Conservation (phyloP, 2,797 vertebrate genomes). For the Neosilurus hyrtlii region DNA sequence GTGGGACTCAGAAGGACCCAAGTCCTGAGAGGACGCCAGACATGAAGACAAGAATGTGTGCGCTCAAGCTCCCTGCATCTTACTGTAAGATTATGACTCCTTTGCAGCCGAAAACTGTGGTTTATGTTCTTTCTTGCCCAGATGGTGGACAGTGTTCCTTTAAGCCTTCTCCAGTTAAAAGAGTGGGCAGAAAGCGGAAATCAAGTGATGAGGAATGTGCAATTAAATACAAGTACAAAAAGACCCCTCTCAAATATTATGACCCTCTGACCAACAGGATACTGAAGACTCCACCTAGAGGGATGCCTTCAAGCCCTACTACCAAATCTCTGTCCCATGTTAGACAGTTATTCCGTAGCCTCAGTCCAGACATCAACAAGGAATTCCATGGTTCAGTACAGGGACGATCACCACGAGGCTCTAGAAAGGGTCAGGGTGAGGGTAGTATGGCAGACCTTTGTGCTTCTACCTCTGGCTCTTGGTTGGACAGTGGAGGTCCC, state of each 20-base stretch:
- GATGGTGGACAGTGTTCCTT: constrained; percentile 65
- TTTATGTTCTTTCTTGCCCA: constrained; percentile 83
- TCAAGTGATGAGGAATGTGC: constrained; percentile 68
- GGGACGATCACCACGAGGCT: constrained; percentile 53
- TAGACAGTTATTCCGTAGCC: constrained; percentile 79
- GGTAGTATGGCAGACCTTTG: constrained; percentile 60
- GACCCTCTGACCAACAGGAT: constrained; percentile 79
- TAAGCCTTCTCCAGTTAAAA: constrained; percentile 61
- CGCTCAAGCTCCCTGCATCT: constrained; percentile 74
- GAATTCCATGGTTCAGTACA: constrained; percentile 58
- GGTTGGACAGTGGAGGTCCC: constrained; percentile 54
- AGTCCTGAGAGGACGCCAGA: constrained; percentile 73
- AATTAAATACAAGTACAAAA: constrained; percentile 81
- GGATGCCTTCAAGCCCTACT: constrained; percentile 55
- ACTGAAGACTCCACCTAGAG: constrained; percentile 73
- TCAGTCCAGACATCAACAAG: constrained; percentile 76
- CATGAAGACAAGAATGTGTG: constrained; percentile 68
- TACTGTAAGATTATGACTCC: constrained; percentile 80
- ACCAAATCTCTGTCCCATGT: constrained; percentile 65
- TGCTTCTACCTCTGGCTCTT: constrained; percentile 55
- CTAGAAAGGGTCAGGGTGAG: constrained; percentile 59
- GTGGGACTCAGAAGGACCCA: constrained; percentile 48
- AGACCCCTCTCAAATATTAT: constrained; percentile 77
- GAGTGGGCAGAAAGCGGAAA: constrained; percentile 65
- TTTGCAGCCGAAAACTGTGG: constrained; percentile 78